Conservation (phyloP, 2,113 vertebrate genomes). For the Ammospiza nelsoni region DNA sequence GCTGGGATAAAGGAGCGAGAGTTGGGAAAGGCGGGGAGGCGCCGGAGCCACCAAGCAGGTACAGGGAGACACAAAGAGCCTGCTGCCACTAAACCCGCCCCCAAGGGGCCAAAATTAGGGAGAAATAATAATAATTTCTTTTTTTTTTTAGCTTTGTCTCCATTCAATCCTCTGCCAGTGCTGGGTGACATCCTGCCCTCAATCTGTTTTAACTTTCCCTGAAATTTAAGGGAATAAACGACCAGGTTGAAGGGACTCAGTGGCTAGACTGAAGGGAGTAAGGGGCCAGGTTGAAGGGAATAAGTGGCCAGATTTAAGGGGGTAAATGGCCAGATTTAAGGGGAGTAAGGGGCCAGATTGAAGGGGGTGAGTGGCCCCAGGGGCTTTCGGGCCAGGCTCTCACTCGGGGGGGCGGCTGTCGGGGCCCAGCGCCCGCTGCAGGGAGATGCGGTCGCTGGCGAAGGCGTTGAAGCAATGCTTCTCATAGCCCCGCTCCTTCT, state of each 20-base stretch:
- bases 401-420: constrained; percentile 94
- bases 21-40: neutral
- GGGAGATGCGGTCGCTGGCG: constrained; percentile 92
- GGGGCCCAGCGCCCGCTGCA: constrained; percentile 90
- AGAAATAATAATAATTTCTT: too few species aligned
- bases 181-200: fast-evolving
- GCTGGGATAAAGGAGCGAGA: neutral
- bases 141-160: neutral
- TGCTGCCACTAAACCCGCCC: fast-evolving
- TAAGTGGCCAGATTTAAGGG: too few species aligned
- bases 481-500: constrained; percentile 88
- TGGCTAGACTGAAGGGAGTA: fast-evolving
- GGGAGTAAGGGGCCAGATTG: too few species aligned
- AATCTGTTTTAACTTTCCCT: fast-evolving
- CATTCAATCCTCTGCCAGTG: fast-evolving
- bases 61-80: neutral
- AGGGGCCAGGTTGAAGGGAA: neutral
- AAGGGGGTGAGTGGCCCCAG: neutral
- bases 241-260: neutral
- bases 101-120: neutral
- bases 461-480: constrained; percentile 97
- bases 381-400: constrained; percentile 34
- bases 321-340: too few species aligned
- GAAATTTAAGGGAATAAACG: neutral
- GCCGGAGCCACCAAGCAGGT: neutral